Evolutionary conservation across 2,888 invertebrate genomes (phyloP).

Genomic region (Phaedon cochleariae): DNA sequence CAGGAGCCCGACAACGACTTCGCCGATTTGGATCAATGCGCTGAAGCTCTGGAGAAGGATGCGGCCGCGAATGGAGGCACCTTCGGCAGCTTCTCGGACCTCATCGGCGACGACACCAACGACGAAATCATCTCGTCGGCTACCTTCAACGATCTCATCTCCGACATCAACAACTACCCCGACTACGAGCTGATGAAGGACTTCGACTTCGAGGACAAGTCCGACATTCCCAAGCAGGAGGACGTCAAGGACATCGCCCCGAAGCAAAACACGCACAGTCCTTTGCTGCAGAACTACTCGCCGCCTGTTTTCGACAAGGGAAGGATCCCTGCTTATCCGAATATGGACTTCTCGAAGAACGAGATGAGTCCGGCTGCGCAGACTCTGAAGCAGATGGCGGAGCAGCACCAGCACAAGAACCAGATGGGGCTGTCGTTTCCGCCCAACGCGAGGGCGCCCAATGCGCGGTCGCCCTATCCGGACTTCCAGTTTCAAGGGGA

Average conservation of each 20-base stretch:
- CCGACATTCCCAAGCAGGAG: conserved; percentile 58
- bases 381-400: conserved; percentile 96
- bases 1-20: conserved; percentile 80
- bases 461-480: conserved; percentile 68
- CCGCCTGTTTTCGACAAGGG: conserved; percentile 56
- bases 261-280: conserved; percentile 50
- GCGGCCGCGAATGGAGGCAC: conserved; percentile 75
- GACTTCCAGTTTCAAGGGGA: conserved; percentile 69
- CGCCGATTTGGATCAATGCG: conserved; percentile 85
- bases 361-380: conserved; percentile 93
- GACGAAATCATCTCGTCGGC: conserved; percentile 79
- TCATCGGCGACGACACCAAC: conserved; percentile 85
- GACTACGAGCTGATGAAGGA: conserved; percentile 79
- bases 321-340: conserved; percentile 54
- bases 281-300: conserved; percentile 54
- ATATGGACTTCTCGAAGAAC: conserved; percentile 61
- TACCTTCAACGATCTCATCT: conserved; percentile 86
- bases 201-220: conserved; percentile 75
- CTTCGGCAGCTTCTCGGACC: conserved; percentile 82
- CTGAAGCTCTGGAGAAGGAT: conserved; percentile 86
- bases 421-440: conserved; percentile 71
- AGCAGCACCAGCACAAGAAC: conserved; percentile 91
- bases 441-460: conserved; percentile 59
- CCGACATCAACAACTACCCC: conserved; percentile 80
- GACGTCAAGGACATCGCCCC: conserved; percentile 54